A percentile compares a stretch with the other conserved stretches of the same genome.
Conservation (phyloP, 2,113 vertebrate species). For the Elachura formosa region DNA sequence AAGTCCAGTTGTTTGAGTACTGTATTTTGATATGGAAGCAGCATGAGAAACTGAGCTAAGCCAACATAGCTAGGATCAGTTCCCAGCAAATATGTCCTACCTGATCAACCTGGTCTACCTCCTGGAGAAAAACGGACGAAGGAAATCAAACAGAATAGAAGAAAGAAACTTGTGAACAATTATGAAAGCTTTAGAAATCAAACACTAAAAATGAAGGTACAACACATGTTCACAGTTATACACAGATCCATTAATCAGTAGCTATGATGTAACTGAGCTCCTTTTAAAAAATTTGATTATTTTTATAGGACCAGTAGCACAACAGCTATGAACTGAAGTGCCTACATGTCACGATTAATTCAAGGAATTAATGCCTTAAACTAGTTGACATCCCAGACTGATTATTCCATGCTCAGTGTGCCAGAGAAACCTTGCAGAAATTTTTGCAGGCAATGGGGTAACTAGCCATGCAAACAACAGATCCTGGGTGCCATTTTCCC, state of each 20-base stretch:
- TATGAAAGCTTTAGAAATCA: constrained; percentile 79
- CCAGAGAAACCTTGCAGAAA: not conserved
- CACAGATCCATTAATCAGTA: constrained; percentile 17
- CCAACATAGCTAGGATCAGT: constrained; percentile 75
- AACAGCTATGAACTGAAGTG: not conserved
- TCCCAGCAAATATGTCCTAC: constrained; percentile 90
- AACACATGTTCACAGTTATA: constrained; percentile 47
- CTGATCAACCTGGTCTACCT: constrained; percentile 98
- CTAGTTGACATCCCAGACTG: not conserved
- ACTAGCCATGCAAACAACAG: not conserved
- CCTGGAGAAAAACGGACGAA: constrained; percentile 90
- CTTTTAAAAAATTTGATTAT: not conserved
- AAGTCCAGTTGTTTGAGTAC: constrained; percentile 84
- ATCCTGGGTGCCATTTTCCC: not conserved
- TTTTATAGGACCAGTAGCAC: not conserved
- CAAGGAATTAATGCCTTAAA: not conserved
- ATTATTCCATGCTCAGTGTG: not conserved
- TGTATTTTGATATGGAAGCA: constrained; percentile 88
- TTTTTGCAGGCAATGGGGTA: not conserved
- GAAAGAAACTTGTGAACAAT: constrained; percentile 98
- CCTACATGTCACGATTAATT: not conserved
- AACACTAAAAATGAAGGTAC: constrained; percentile 71
- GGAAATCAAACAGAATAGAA: constrained; percentile 92
- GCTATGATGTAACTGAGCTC: not conserved
- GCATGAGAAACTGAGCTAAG: constrained; percentile 87